Base-by-base conservation (phyloP, 2,888 invertebrate species). In the Polyommatus icarus region DNA sequence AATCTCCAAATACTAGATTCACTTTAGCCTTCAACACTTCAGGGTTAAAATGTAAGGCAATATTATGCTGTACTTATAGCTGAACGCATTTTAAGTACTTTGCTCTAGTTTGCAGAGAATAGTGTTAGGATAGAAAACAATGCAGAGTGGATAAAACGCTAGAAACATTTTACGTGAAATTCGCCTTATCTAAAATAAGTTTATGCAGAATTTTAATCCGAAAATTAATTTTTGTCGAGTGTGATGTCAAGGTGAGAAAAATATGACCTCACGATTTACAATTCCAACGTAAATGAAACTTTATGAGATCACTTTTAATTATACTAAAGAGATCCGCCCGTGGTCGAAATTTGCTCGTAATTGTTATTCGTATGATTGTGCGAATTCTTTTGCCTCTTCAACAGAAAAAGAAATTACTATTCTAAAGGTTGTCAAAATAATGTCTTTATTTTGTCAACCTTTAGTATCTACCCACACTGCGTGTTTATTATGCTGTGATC, bases 201-300 rank as follows among this genome's bases (percentile, higher is more conserved):
- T 72, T 72, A n/a, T n/a, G 40, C n/a, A n/a, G 36, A 40, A 72
- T 72, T 72, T 72, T 40, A 84, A 83, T 84, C 29, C 32, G 6
- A 29, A 67, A 67, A 29, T 67, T 67, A 67, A 12, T 15, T 67
- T 67, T 67, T 67, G 67, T 6, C 5, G 12, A 29, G 67, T 15
- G 15, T 6, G 15, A 24, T 10, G 3, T 24, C 32, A 32, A 67
- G 29, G 32, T 67, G 67, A 5, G 20, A 18, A 32, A 67, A 18
- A 67, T 67, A 32, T 67, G 6, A 67, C 29, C 67, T 29, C 29
- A 32, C 18, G 15, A 18, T 67, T 29, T 18, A 67, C 2, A 67
- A 10, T 15, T 1, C 67, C 29, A 67, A 32, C 12, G 24, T 5
- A 4, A 61, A 61, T 24, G 5, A 67, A 32, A 29, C 67, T 67